phyloP scores from a whole-genome alignment of 2,888 invertebrate genomes.

The Strigamia maritima region DNA sequence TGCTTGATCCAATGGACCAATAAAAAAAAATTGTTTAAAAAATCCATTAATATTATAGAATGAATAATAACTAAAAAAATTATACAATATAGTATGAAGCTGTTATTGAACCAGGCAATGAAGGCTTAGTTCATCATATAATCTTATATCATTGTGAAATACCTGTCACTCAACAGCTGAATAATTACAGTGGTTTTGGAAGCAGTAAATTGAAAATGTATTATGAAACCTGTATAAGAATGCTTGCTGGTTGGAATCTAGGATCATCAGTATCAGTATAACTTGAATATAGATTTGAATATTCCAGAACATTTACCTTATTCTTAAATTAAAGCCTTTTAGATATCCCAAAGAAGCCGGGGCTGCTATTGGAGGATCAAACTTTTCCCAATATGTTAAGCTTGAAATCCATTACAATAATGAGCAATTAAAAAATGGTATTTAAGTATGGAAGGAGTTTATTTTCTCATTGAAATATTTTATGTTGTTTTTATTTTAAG shows the following conservation, averaged over 20 bases:
- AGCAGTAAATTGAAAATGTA: constrained; percentile 63
- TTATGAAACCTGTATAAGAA: constrained; percentile 76
- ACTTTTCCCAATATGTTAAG: constrained; percentile 81
- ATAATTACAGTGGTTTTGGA: constrained; percentile 79
- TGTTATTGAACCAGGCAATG: constrained; percentile 71
- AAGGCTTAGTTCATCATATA: constrained; percentile 95
- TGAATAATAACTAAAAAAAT: neutral
- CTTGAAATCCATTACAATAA: constrained; percentile 98
- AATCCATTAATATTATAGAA: neutral
- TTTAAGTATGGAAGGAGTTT: too few species aligned
- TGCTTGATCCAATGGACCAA: too few species aligned
- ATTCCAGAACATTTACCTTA: neutral
- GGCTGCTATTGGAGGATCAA: constrained; percentile 81
- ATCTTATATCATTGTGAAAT: constrained; percentile 94
- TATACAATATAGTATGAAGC: constrained; percentile 74
- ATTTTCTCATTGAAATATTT: neutral
- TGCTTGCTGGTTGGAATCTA: constrained; percentile 98
- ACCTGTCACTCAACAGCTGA: constrained; percentile 63
- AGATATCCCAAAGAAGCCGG: constrained; percentile 72
- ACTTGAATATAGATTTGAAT: too few species aligned
- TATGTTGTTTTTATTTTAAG: constrained; percentile 53
- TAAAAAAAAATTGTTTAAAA: too few species aligned
- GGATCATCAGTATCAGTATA: constrained; percentile 64
- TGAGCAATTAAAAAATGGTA: constrained; percentile 61
- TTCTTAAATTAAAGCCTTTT: constrained; percentile 49